Evolutionary conservation across 2,797 vertebrate species (phyloP).

Genomic region (Nyctibius grandis): DNA sequence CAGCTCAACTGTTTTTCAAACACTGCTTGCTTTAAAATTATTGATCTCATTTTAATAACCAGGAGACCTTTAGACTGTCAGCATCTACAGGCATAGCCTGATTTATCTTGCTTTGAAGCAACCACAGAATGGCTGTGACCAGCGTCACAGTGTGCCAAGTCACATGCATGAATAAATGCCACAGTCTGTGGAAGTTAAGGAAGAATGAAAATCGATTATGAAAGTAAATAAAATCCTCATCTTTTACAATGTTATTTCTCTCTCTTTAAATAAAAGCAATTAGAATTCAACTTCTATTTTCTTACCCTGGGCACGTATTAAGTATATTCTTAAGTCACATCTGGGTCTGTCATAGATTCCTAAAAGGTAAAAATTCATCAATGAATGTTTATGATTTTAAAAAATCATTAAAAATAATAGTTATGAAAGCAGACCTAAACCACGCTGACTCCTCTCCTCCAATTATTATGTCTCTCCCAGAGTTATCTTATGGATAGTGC

Average conservation of each 20-base stretch:
- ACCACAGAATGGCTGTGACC: background rate
- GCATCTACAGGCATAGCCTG: background rate
- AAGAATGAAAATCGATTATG: background rate
- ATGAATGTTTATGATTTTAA: background rate
- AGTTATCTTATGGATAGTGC: background rate
- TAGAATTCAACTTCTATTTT: background rate
- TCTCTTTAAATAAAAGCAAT: background rate
- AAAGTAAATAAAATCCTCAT: background rate
- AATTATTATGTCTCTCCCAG: background rate
- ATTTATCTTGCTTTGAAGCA: background rate
- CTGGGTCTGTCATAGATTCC: background rate
- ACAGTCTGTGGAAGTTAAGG: background rate
- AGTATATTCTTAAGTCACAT: background rate
- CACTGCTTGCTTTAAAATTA: background rate
- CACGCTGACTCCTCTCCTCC: background rate
- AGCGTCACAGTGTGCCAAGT: accelerated
- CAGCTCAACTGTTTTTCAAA: background rate
- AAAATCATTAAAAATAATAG: background rate
- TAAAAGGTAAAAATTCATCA: background rate
- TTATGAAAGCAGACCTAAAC: background rate
- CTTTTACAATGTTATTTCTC: background rate
- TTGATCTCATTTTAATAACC: background rate
- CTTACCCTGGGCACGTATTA: background rate
- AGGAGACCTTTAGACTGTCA: background rate
- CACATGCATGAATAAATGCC: background rate